Evolutionary conservation across 53 echinoderm and acorn worm genomes (phyloP).

Genomic region (Apostichopus leukothele): DNA sequence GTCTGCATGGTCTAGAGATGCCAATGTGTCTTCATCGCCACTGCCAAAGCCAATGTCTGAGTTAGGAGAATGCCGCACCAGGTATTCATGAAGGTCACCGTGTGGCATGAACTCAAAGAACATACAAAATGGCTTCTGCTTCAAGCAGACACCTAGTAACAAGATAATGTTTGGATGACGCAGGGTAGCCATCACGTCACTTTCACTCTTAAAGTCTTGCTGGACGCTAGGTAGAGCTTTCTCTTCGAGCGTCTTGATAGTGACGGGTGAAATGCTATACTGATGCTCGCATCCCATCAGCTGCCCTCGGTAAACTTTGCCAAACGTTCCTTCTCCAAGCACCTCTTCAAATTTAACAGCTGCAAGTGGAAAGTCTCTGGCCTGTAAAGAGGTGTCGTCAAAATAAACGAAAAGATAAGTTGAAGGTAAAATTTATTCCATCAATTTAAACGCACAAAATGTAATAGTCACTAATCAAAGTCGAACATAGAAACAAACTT

Average conservation of each 20-base stretch:
- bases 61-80: conserved; percentile 92
- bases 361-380: conserved; percentile 84
- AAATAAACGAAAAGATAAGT: conserved; percentile 20
- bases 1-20: conserved; percentile 89
- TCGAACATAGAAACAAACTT: too few species aligned
- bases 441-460: not conserved
- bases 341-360: conserved; percentile 92
- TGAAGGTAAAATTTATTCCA: not conserved
- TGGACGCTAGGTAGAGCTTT: conserved; percentile 76
- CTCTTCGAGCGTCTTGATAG: conserved; percentile 85
- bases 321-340: conserved; percentile 95
- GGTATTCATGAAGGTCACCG: conserved; percentile 95
- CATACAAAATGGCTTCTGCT: conserved; percentile 83
- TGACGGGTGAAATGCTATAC: conserved; percentile 78
- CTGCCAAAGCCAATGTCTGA: conserved; percentile 96
- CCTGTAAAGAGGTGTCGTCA: conserved; percentile 50
- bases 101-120: conserved; percentile 95
- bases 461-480: not conserved
- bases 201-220: conserved; percentile 85
- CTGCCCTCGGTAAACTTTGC: conserved; percentile 87
- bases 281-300: conserved; percentile 90
- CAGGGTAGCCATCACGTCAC: conserved; percentile 85
- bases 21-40: conserved; percentile 93
- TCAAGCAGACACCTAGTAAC: conserved; percentile 78
- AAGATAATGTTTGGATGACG: conserved; percentile 92